Evolutionary conservation across 2,888 invertebrate genomes (phyloP).

Genomic region (Syrphus vitripennis): DNA sequence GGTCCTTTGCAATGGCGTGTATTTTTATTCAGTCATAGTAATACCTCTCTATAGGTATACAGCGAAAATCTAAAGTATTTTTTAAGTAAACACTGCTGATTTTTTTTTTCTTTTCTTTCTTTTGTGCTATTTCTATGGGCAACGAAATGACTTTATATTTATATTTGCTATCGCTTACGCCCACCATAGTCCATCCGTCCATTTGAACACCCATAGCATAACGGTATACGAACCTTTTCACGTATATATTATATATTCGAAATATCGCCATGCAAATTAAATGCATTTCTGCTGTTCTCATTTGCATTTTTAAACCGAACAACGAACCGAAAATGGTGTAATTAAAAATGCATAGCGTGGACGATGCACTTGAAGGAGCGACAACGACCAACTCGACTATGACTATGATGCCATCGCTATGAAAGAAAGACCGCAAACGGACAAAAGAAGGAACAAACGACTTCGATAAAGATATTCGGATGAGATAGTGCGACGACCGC

Average conservation of each 20-base stretch:
- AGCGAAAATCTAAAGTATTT: not conserved
- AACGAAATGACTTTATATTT: constrained; percentile 13
- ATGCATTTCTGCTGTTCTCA: constrained; percentile 76
- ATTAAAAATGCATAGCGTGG: constrained; percentile 69
- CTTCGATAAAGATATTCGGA: constrained; percentile 29
- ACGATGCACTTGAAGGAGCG: constrained; percentile 54
- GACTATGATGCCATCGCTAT: not conserved
- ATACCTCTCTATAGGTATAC: no score
- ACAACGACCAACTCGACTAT: constrained; percentile 17
- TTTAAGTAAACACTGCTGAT: not conserved
- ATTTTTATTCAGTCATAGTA: not conserved
- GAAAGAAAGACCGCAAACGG: not conserved
- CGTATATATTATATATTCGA: constrained; percentile 16
- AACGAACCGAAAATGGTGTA: constrained; percentile 65
- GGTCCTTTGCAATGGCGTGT: not conserved
- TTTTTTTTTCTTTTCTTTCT: not conserved
- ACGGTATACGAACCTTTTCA: not conserved
- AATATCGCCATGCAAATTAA: constrained; percentile 75
- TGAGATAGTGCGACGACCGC: constrained; percentile 54
- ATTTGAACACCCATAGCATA: not conserved
- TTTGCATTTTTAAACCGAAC: constrained; percentile 74
- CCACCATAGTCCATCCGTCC: not conserved
- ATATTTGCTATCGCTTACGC: constrained; percentile 36
- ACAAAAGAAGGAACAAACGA: constrained; percentile 4
- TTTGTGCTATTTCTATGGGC: constrained; percentile 31